Evolutionary conservation across 2,113 vertebrate genomes (phyloP).

Genomic region (Urocitellus parryii): DNA sequence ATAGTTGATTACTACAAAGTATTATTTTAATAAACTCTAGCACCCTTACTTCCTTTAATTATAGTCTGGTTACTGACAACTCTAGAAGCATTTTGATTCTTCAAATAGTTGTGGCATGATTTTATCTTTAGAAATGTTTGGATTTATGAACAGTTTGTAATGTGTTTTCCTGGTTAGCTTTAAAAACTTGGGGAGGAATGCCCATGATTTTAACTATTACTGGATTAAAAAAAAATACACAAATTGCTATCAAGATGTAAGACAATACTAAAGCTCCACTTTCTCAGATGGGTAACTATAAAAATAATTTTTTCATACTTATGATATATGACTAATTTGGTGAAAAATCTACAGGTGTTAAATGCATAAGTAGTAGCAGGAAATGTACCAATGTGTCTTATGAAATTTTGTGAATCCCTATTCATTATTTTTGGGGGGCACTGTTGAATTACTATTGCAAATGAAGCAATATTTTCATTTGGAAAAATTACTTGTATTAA

Average conservation of each 20-base stretch:
- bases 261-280: neutral
- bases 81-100: slow-evolving; percentile 36
- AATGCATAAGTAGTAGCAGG: slow-evolving; percentile 35
- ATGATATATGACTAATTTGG: neutral
- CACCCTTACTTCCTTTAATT: neutral
- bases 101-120: slow-evolving; percentile 13
- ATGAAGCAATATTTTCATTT: slow-evolving; percentile 67
- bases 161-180: slow-evolving; percentile 24
- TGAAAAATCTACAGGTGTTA: neutral
- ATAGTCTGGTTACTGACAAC: slow-evolving; percentile 31
- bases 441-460: slow-evolving; percentile 61
- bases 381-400: neutral
- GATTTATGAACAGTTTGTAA: neutral
- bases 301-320: slow-evolving; percentile 21
- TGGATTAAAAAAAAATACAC: neutral
- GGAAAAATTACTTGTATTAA: slow-evolving; percentile 74
- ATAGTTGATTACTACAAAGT: slow-evolving; percentile 42
- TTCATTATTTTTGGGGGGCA: neutral
- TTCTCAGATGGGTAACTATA: neutral
- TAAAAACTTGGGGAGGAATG: slow-evolving; percentile 30
- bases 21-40: slow-evolving; percentile 48
- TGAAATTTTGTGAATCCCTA: slow-evolving; percentile 25
- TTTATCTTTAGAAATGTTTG: slow-evolving; percentile 46
- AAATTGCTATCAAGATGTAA: slow-evolving; percentile 20
- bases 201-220: neutral